Base-by-base conservation (phyloP, 2,888 invertebrate species). In the Thymelicus sylvestris region DNA sequence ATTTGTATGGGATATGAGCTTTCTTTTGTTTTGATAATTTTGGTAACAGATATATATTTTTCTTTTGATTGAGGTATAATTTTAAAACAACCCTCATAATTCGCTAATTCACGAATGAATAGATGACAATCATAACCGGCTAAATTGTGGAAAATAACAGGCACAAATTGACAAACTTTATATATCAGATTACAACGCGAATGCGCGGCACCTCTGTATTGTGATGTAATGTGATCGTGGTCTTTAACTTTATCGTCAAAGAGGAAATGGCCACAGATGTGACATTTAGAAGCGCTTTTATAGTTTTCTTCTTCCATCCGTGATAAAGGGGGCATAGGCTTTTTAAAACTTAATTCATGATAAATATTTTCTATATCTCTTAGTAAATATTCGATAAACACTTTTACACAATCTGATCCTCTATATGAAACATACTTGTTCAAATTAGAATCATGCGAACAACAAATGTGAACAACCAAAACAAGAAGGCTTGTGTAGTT, bases 381-480 rank as follows among this genome's bases (percentile, higher is more conserved):
- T 31, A 31, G 31, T 61, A 73, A 73, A 47, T 24, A 61, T 71
- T 73, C 57, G n/a, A 74, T 41, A 63, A 75, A 75, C 41, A 66
- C 39, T 55, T 73, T 31, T 10, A 63, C 73, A 59, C 72, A 73
- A 64, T 72, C 64, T 60, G 67, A 19, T 13, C 72, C 72, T 52
- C 67, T 61, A 39, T 72, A 72, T 64, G 72, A 31, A 15, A 76
- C 73, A 70, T 52, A 75, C 57, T 75, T 75, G 68, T 77, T 77
- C n/a, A 75, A 60, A 7, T 52, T 74, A 1, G 6, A 8, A 62
- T 77, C 69, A 61, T 75, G 73, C 8, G 66, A 73, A 61, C 75
- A 77, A 31, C 72, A 74, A 44, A 77, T 73, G 52, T 77, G n/a
- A 74, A 59, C 73, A 74, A 15, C 59, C 77, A 64, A 77, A 77